Percentiles rank a stretch among this genome's conserved stretches.
These are phyloP conservation scores for Numenius arquata DNA, from an alignment of 2,113 vertebrate genomes.

Conservation along the genomic window DNA sequence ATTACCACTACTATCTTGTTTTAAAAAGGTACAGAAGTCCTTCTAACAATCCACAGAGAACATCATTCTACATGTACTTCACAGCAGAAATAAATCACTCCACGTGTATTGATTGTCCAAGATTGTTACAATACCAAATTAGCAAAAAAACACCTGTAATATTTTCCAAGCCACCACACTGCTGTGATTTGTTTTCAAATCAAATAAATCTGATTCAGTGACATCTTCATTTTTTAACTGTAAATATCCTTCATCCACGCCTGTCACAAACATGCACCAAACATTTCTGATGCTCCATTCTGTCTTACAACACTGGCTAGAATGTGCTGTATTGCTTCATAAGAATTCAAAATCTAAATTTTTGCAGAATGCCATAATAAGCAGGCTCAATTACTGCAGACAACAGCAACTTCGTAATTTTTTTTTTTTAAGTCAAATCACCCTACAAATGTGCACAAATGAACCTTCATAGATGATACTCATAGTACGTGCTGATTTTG, in stretches of 20 bases:
- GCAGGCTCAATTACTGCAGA: neutral
- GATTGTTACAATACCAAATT: neutral
- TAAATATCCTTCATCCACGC: neutral
- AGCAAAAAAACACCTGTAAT: neutral
- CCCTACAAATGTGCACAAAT: neutral
- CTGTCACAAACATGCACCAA: neutral
- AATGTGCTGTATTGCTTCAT: neutral
- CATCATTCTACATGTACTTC: neutral
- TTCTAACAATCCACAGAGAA: neutral
- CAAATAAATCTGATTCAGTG: neutral
- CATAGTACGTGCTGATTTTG: slow-evolving; percentile 9
- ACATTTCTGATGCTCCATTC: neutral
- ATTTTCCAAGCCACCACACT: neutral
- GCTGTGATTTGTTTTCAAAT: neutral
- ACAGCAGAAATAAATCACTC: neutral
- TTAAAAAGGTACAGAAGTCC: neutral
- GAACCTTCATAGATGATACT: neutral
- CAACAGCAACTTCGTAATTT: neutral
- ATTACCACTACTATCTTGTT: neutral
- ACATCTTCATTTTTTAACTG: neutral
- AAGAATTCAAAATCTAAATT: neutral
- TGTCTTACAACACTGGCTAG: neutral
- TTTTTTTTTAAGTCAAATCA: neutral
- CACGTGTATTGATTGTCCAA: neutral
- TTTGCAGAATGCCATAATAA: neutral